Evolutionary conservation across 2,113 vertebrate genomes (phyloP).

Genomic region (Peucedramus taeniatus): DNA sequence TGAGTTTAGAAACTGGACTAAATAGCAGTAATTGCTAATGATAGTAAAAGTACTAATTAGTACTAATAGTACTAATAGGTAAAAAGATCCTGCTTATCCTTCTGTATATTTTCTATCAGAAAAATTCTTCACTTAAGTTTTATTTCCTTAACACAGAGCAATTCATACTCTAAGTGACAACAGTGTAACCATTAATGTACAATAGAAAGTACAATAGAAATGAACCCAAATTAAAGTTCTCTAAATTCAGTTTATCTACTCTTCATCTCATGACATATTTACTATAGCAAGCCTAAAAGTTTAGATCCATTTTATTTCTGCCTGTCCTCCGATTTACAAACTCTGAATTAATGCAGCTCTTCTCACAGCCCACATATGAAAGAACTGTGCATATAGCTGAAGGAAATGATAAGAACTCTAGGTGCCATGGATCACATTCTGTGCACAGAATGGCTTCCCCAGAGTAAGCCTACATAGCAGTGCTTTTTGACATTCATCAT

Average conservation of each 20-base stretch:
- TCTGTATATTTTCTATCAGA: neutral
- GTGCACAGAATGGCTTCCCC: neutral
- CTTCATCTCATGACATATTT: neutral
- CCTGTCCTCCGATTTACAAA: neutral
- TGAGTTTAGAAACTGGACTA: neutral
- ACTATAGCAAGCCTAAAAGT: neutral
- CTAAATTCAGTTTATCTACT: neutral
- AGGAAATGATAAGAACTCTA: neutral
- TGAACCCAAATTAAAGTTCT: neutral
- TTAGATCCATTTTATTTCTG: neutral
- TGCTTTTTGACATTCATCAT: neutral
- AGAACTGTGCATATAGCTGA: neutral
- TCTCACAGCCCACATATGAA: neutral
- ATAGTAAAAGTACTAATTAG: neutral
- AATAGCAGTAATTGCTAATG: neutral
- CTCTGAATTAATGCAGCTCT: neutral
- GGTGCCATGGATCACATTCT: conserved; percentile 4
- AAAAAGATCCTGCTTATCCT: neutral
- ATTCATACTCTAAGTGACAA: neutral
- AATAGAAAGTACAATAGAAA: neutral
- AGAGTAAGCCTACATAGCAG: neutral
- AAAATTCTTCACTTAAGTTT: neutral
- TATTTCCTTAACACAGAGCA: neutral
- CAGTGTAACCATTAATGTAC: neutral
- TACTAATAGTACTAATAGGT: neutral